Base-by-base conservation (phyloP, 1,140 invertebrate genomes). In the Lordiphosa stackelbergi region DNA sequence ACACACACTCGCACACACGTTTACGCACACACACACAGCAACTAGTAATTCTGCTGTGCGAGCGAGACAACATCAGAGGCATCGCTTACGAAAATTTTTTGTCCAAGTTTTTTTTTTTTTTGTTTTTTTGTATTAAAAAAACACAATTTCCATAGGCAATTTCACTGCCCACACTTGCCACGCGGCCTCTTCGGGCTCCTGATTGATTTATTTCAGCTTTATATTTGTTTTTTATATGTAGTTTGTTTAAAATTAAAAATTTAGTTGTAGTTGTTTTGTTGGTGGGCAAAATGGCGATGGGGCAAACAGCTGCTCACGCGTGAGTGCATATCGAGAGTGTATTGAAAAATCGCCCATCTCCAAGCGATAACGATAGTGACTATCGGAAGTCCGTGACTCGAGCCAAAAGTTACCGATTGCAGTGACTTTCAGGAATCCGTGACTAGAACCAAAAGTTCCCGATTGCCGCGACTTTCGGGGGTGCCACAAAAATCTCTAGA, bases 11-110 rank as follows among this genome's bases (percentile, higher is more conserved):
- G 54, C 59, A 54, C 52, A 53, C 64, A 70, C 36, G 45, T 24
- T 45, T 19, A 53, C 58, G 55, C 64, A 59, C 73, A 69, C 70
- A 69, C 65, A 74, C 70, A 79, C 73, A 77, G 75, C 75, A 81
- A 79, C 75, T 79, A 75, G 75, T 79, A 81, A 75, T 78, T 78
- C 74, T 78, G 63, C 63, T 68, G 65, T 53, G 64, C 66, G 66
- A 69, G 61, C 53, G 64, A 52, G 66, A 69, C 48, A 58, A 66
- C 63, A 60, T 63, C 38, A 68, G 64, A 49, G 47, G 59, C 68
- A 73, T 73, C 75, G 69, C 75, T 78, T 79, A 79, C 55, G 71
- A 81, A 77, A 69, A 81, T 66, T 53, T 53, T 59, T 53, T 52
- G 46, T 42, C 61, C 31, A 66, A 66, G 35, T 65, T 55, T 55